Evolutionary conservation across 2,797 vertebrate species (phyloP).

Genomic region (Halcyon smyrnensis): DNA sequence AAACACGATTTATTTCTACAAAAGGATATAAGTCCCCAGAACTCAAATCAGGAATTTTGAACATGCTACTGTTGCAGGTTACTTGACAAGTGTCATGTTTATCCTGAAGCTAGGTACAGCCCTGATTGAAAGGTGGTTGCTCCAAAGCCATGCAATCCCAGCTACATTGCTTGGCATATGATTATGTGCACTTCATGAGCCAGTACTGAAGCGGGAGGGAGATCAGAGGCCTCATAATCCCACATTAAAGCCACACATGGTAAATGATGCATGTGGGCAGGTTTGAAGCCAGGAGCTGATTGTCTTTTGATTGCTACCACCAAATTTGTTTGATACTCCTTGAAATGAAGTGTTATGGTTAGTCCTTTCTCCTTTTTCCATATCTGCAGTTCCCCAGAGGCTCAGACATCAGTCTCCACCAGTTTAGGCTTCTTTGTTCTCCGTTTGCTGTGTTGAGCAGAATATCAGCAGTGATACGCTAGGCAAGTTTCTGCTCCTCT

Average conservation of each 20-base stretch:
- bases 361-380: background rate
- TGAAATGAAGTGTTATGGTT: background rate
- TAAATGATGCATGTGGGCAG: background rate
- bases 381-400: background rate
- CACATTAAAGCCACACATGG: background rate
- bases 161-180: background rate
- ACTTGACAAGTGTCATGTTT: background rate
- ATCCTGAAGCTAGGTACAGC: background rate
- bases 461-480: background rate
- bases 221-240: background rate
- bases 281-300: background rate
- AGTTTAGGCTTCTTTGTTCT: background rate
- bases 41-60: background rate
- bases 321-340: background rate
- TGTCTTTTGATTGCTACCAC: background rate
- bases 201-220: background rate
- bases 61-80: background rate
- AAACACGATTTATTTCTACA: background rate
- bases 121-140: background rate
- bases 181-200: background rate
- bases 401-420: background rate
- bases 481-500: background rate
- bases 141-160: background rate
- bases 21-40: background rate
- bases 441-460: background rate